Base-by-base conservation (phyloP, 30 jellyfish, hydroid and myxozoan genomes). In the Aurelia sp. region DNA sequence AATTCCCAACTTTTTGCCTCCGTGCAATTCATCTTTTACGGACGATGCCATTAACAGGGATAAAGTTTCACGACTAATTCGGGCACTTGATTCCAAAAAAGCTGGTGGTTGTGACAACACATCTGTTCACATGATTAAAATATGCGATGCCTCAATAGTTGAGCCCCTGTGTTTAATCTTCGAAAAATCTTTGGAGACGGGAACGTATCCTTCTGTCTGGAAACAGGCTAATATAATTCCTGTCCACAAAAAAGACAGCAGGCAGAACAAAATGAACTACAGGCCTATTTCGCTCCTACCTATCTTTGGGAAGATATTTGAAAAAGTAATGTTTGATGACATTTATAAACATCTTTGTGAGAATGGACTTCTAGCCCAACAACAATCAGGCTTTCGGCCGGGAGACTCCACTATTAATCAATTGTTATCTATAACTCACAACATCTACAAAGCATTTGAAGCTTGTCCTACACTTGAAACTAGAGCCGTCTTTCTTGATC, bases 61-160 rank as follows among this genome's bases (percentile, higher is more conserved):
- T 4, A 65, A 87, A 33, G 79, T 87, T 15, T 35, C 58, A 13
- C 60, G 47, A 31, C n/a, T 74, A 22, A 65, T 87, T 3, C 78
- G 90, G 5, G 77, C 90, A 8, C 62, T 87, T 18, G 87, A 87
- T 67, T 2, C 77, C 22, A 65, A 67, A 30, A 76, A 87, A 44
- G 96, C 91, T 33, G 85, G 68, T 75, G 90, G 95, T 19, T 38
- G 83, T 64, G 90, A 85, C 52, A 66, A 85, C 66, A 61, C 58
- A 20, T 85, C 95, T 75, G 63, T 85, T 60, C 73, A 38, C 19
- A 85, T 72, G 95, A 50, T 76, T 87, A 30, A 76, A 87, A 20
- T 91, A 69, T 71, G 63, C 61, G 88, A 63, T 27, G 33, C 33
- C 33, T 27, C 33, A 27, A 27, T 27, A 27, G 33, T 27, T 27